A percentile compares a stretch with the other conserved stretches of the same genome.
phyloP scores from a whole-genome alignment of 1,140 invertebrate species.

The Drosophila lacertosa region DNA sequence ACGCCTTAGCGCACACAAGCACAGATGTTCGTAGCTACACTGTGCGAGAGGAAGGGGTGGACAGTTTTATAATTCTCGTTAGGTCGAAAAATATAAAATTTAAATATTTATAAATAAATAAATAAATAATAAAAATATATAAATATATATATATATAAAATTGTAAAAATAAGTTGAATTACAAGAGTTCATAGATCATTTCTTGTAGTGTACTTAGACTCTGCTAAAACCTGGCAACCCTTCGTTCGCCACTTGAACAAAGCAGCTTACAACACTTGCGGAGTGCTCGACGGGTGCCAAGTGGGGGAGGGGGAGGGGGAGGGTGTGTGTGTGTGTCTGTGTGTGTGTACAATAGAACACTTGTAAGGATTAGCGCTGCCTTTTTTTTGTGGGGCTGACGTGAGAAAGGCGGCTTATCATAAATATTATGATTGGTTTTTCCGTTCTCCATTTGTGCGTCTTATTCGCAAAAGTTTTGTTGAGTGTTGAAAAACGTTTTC shows the following conservation, averaged over 20 bases:
- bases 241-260: conserved; percentile 70
- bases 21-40: too few relatives aligned
- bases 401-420: conserved; percentile 64
- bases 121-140: too few relatives aligned
- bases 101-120: too few relatives aligned
- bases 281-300: conserved; percentile 37
- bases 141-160: too few relatives aligned
- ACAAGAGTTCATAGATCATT: too few relatives aligned
- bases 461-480: too few relatives aligned
- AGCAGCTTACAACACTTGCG: conserved; percentile 78
- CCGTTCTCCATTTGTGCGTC: conserved; percentile 19
- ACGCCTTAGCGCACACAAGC: conserved; percentile 11
- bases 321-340: conserved; percentile 4
- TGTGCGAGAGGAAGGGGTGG: too few relatives aligned
- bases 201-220: not conserved
- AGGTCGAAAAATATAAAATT: too few relatives aligned
- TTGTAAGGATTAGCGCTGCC: conserved; percentile 71
- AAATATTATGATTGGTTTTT: conserved; percentile 76
- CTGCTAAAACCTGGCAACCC: conserved; percentile 45
- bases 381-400: conserved; percentile 62
- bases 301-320: conserved; percentile 7
- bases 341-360: conserved; percentile 36
- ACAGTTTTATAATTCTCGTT: too few relatives aligned
- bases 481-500: conserved; percentile 1
- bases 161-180: too few relatives aligned